These are phyloP conservation scores for Chouioia cunea DNA, from an alignment of 2,888 invertebrate species.

Conservation along the genomic window DNA sequence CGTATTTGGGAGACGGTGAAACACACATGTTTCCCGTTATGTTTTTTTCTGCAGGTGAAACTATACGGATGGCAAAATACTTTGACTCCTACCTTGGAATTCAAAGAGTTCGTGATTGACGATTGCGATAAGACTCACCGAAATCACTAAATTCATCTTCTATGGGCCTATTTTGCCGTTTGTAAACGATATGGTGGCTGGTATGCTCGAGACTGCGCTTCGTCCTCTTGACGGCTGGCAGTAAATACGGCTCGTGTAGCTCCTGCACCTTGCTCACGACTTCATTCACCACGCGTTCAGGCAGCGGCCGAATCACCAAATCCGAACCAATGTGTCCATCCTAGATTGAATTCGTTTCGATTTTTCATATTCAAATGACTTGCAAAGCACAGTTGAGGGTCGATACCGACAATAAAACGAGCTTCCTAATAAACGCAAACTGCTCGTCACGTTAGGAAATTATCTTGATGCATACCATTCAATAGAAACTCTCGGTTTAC, in stretches of 20 bases:
- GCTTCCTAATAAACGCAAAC: too few species aligned
- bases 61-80: not conserved
- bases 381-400: too few species aligned
- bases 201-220: conserved; percentile 67
- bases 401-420: too few species aligned
- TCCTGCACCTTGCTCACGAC: conserved; percentile 57
- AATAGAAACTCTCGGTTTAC: too few species aligned
- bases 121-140: conserved; percentile 73
- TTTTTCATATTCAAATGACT: too few species aligned
- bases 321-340: conserved; percentile 94
- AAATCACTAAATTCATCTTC: conserved; percentile 83
- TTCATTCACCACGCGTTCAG: conserved; percentile 74
- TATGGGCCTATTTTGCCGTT: conserved; percentile 71
- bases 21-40: not conserved
- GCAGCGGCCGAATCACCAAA: conserved; percentile 88
- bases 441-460: too few species aligned
- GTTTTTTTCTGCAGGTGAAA: conserved; percentile 12
- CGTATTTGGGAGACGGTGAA: not conserved
- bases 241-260: conserved; percentile 57
- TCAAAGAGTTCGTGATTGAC: not conserved
- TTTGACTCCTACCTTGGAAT: not conserved
- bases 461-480: too few species aligned
- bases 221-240: conserved; percentile 69
- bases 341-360: conserved; percentile 69
- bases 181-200: conserved; percentile 84